Conservation (phyloP, 2,888 invertebrate genomes). For the Leucoptera coffeella region DNA sequence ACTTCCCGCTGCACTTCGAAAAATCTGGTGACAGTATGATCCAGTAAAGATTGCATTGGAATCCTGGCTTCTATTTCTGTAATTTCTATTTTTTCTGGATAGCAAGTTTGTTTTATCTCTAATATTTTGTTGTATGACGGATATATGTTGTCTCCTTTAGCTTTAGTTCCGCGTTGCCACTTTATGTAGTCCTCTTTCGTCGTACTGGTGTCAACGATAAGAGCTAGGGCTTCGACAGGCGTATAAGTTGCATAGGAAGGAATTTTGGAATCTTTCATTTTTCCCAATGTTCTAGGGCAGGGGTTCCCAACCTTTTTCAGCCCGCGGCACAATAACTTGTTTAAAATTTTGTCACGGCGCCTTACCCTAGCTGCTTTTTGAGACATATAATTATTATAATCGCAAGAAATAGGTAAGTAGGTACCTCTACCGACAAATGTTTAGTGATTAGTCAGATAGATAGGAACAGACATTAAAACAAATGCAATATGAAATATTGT, state of each 20-base stretch:
- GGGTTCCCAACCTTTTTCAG: too few species aligned
- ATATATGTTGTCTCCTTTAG: background rate
- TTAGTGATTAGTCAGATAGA: too few species aligned
- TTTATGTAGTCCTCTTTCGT: background rate
- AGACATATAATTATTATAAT: too few species aligned
- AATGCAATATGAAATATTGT: too few species aligned
- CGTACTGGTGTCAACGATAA: background rate
- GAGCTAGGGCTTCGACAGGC: slow-evolving; percentile 1
- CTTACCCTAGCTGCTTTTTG: too few species aligned
- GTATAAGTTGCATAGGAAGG: background rate
- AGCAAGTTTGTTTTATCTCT: background rate
- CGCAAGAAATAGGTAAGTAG: too few species aligned
- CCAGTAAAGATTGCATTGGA: background rate
- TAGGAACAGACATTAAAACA: too few species aligned
- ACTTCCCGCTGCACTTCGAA: background rate
- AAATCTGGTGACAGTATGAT: background rate
- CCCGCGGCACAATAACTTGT: too few species aligned
- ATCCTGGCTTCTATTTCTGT: background rate
- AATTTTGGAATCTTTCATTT: background rate
- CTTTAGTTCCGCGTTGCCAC: background rate
- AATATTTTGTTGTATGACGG: background rate
- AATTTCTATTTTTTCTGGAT: background rate
- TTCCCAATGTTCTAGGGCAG: background rate
- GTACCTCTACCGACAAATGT: too few species aligned
- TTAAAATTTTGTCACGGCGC: too few species aligned